Percentiles rank a stretch among this genome's conserved stretches.
These are phyloP conservation scores for Myopa tessellatipennis DNA, from an alignment of 2,888 invertebrate genomes.

Conservation along the genomic window DNA sequence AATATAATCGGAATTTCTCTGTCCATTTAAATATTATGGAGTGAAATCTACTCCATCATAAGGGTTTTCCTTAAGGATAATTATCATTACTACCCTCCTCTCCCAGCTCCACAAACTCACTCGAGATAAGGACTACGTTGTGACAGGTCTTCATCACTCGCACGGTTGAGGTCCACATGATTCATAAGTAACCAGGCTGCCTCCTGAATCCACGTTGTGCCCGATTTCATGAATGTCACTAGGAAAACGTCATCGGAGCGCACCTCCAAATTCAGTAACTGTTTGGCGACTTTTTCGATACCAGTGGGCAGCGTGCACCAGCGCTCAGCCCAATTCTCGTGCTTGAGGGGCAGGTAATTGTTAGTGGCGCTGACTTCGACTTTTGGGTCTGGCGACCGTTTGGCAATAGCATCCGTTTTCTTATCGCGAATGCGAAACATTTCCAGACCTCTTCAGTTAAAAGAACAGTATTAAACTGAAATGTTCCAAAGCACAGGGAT, in stretches of 20 bases:
- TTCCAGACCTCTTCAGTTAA: no score
- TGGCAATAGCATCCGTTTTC: no score
- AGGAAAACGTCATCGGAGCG: slow-evolving; percentile 52
- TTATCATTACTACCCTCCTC: no score
- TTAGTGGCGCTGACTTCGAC: no score
- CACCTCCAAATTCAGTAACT: slow-evolving; percentile 49
- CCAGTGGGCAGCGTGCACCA: slow-evolving; percentile 46
- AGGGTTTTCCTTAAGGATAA: no score
- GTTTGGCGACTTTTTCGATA: slow-evolving; percentile 7
- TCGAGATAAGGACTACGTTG: slow-evolving; percentile 21
- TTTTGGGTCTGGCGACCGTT: no score
- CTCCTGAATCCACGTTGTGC: slow-evolving; percentile 56
- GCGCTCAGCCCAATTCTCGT: slow-evolving; percentile 42
- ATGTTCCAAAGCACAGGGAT: no score
- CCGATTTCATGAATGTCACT: slow-evolving; percentile 51
- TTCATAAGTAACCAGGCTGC: slow-evolving; percentile 52
- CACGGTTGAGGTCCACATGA: slow-evolving; percentile 50
- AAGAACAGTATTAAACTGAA: no score
- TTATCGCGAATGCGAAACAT: no score
- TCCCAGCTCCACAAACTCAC: no score
- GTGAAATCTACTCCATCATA: slow-evolving; percentile 48
- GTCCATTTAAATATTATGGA: neutral
- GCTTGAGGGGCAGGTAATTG: no score
- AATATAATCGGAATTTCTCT: neutral
- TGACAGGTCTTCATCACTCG: slow-evolving; percentile 36